Conservation (phyloP, 2,113 vertebrate species). For the Plecotus auritus region DNA sequence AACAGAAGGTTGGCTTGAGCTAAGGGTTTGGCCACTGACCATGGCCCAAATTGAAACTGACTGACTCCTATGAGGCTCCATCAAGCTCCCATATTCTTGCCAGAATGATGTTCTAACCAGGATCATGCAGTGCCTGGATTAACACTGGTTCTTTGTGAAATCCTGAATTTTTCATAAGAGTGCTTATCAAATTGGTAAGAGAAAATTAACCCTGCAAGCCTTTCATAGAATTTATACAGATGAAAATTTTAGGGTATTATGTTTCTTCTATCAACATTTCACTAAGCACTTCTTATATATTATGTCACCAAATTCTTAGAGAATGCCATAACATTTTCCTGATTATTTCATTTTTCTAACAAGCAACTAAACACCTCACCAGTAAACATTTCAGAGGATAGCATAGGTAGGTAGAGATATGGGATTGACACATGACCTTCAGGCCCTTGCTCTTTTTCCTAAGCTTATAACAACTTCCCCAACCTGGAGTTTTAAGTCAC, state of each 20-base stretch:
- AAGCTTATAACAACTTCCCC: neutral
- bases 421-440: neutral
- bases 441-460: neutral
- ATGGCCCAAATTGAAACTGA: slow-evolving; percentile 8
- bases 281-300: neutral
- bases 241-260: neutral
- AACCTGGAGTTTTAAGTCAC: neutral
- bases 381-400: neutral
- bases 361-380: neutral
- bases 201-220: neutral
- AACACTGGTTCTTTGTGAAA: neutral
- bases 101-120: neutral
- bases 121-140: neutral
- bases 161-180: neutral
- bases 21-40: slow-evolving; percentile 34
- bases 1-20: neutral
- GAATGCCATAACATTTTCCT: neutral
- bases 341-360: neutral
- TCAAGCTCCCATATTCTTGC: neutral
- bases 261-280: neutral
- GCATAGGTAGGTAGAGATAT: neutral
- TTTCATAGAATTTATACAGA: neutral
- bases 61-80: neutral
- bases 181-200: neutral
- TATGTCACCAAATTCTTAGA: neutral